These are phyloP conservation scores for Drosophila willistoni DNA, from an alignment of 1,140 invertebrate genomes.

Conservation along the genomic window DNA sequence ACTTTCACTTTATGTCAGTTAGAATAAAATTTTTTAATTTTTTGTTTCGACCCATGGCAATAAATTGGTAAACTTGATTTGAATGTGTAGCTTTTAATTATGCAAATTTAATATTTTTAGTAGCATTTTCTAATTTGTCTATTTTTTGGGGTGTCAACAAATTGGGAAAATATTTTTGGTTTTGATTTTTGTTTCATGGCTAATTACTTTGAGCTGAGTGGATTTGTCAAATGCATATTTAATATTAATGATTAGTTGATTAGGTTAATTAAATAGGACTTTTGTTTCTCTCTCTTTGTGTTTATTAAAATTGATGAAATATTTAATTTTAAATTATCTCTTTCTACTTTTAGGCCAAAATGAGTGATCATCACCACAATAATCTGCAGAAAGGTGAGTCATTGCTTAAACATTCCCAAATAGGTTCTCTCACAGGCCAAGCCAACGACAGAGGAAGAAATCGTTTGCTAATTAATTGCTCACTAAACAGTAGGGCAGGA, in stretches of 20 bases:
- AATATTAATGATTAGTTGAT: conserved; percentile 42
- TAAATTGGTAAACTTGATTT: conserved; percentile 28
- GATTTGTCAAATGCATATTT: conserved; percentile 45
- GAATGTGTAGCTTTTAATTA: conserved; percentile 52
- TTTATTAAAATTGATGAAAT: not conserved
- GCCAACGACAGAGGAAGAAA: conserved; percentile 45
- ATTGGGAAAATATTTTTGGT: conserved; percentile 33
- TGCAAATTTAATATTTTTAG: conserved; percentile 28
- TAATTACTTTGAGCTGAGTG: conserved; percentile 25
- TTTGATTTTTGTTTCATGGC: conserved; percentile 38
- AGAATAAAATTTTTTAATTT: conserved; percentile 44
- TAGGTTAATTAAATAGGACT: conserved; percentile 39
- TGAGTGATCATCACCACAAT: conserved; percentile 84
- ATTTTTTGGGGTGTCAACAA: not conserved
- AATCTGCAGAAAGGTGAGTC: conserved; percentile 83
- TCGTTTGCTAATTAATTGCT: conserved; percentile 65
- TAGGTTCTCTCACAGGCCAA: conserved; percentile 7
- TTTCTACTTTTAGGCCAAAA: conserved; percentile 84
- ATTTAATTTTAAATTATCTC: conserved; percentile 17
- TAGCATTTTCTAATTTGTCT: conserved; percentile 38
- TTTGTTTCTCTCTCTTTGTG: not conserved
- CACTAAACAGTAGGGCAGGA: conserved; percentile 33
- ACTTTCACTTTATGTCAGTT: conserved; percentile 59
- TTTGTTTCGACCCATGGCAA: conserved; percentile 53
- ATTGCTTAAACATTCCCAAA: not conserved